phyloP scores from a whole-genome alignment of 2,888 invertebrate genomes.

The Cosmopolites sordidus region DNA sequence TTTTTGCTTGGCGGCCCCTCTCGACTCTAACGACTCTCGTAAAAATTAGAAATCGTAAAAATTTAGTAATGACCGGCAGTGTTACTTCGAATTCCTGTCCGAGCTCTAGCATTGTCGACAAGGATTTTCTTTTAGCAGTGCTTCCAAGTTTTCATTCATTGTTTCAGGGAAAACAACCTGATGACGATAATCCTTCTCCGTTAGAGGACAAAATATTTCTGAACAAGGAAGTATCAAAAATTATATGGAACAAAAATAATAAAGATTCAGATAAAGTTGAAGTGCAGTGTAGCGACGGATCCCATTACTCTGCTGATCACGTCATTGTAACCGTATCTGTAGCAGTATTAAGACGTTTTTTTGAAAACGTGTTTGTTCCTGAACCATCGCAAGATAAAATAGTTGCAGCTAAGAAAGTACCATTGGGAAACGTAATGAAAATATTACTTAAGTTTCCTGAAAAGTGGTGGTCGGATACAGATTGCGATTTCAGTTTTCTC shows the following conservation, averaged over 20 bases:
- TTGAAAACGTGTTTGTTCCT: slow-evolving; percentile 55
- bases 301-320: slow-evolving; percentile 54
- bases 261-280: slow-evolving; percentile 39
- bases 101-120: too few relatives aligned
- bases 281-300: slow-evolving; percentile 53
- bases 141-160: not conserved
- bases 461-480: slow-evolving; percentile 60
- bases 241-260: slow-evolving; percentile 40
- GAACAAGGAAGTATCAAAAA: slow-evolving; percentile 43
- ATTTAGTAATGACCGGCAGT: too few relatives aligned
- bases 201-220: slow-evolving; percentile 41
- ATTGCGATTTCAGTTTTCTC: slow-evolving; percentile 54
- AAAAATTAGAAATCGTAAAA: too few relatives aligned
- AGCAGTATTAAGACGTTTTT: slow-evolving; percentile 60
- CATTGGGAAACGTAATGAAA: slow-evolving; percentile 65
- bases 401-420: slow-evolving; percentile 54
- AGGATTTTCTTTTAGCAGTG: too few relatives aligned
- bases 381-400: slow-evolving; percentile 53
- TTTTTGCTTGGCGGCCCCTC: too few relatives aligned
- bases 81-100: too few relatives aligned
- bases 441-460: slow-evolving; percentile 60
- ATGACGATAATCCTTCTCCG: slow-evolving; percentile 26
- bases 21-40: too few relatives aligned
- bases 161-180: slow-evolving; percentile 36
- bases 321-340: slow-evolving; percentile 66